Conservation (phyloP, 2,888 invertebrate genomes). For the Agriotes lineatus region DNA sequence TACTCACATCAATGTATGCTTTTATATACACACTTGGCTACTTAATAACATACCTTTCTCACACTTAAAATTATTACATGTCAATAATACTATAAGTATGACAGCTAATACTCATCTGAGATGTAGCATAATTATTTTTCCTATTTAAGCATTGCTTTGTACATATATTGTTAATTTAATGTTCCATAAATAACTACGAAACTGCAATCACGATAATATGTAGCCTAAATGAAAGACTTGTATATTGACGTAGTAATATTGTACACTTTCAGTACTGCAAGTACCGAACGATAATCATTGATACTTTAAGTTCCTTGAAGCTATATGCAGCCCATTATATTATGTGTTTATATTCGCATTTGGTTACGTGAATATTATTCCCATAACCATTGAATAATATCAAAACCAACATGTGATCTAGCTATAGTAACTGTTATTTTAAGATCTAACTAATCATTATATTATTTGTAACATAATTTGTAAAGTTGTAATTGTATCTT, state of each 20-base stretch:
- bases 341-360: not conserved
- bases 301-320: conserved; percentile 21
- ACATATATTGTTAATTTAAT: too few species aligned
- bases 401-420: conserved; percentile 18
- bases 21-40: too few species aligned
- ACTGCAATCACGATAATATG: too few species aligned
- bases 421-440: conserved; percentile 2
- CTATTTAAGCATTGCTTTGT: not conserved
- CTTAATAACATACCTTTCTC: too few species aligned
- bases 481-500: conserved; percentile 4
- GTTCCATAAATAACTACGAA: too few species aligned
- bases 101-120: too few species aligned
- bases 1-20: too few species aligned
- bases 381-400: not conserved
- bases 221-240: not conserved
- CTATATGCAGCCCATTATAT: not conserved
- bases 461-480: conserved; percentile 5
- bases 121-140: too few species aligned
- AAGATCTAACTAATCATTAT: not conserved
- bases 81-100: too few species aligned
- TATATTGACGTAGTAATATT: not conserved
- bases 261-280: not conserved
- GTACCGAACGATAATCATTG: conserved; percentile 4
- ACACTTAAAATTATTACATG: too few species aligned
- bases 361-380: conserved; percentile 7